These are phyloP conservation scores for Drosophila testacea DNA, from an alignment of 2,888 invertebrate genomes.

Conservation along the genomic window DNA sequence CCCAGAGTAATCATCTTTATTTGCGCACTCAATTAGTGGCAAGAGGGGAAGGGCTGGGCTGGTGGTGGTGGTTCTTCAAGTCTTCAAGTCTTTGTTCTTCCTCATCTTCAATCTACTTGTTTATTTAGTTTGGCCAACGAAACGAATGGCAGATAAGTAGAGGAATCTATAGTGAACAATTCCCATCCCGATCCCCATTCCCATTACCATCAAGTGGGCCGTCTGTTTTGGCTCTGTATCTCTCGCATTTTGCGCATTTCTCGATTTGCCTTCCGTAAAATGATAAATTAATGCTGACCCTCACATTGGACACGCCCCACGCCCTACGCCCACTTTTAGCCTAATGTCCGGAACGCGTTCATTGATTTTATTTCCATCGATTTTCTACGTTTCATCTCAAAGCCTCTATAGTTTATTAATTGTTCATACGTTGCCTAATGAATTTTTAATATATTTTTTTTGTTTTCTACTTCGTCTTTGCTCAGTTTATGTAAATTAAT, in stretches of 20 bases:
- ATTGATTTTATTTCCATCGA: constrained; percentile 64
- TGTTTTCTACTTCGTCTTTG: constrained; percentile 2
- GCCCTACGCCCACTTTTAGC: constrained; percentile 37
- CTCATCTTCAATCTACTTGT: constrained; percentile 34
- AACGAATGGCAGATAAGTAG: constrained; percentile 8
- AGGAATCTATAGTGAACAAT: constrained; percentile 14
- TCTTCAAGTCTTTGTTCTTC: constrained; percentile 54
- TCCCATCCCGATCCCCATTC: constrained; percentile 15
- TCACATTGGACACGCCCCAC: constrained; percentile 21
- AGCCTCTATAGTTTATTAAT: constrained; percentile 47
- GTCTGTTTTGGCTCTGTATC: constrained; percentile 58
- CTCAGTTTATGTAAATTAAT: constrained; percentile 60
- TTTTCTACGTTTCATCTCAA: constrained; percentile 52
- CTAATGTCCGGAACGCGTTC: constrained; percentile 51
- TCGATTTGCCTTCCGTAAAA: constrained; percentile 53
- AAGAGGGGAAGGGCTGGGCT: neutral
- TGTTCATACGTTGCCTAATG: constrained; percentile 66
- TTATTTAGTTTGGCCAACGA: constrained; percentile 61
- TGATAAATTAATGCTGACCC: constrained; percentile 60
- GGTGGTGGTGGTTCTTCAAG: constrained; percentile 1
- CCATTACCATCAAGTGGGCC: constrained; percentile 46
- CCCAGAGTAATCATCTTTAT: constrained; percentile 57
- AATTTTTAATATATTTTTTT: constrained; percentile 60
- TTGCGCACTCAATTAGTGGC: constrained; percentile 77
- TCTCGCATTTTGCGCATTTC: constrained; percentile 57